Conservation (phyloP, 2,888 invertebrate species). For the Hemaris fuciformis region DNA sequence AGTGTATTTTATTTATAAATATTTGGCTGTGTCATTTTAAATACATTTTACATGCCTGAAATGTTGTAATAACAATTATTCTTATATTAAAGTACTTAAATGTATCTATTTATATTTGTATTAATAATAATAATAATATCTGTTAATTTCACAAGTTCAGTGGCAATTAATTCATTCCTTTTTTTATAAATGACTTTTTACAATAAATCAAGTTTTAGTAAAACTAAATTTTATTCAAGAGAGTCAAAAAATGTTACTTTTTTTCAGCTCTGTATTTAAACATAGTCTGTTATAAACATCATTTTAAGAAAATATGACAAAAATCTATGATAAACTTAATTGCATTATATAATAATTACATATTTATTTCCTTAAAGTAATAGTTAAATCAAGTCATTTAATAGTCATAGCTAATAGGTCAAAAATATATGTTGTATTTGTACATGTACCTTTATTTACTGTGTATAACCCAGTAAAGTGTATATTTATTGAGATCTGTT, state of each 20-base stretch:
- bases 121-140: too few relatives aligned
- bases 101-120: too few relatives aligned
- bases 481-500: background rate
- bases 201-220: too few relatives aligned
- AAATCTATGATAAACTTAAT: background rate
- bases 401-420: background rate
- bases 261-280: too few relatives aligned
- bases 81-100: background rate
- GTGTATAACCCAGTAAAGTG: background rate
- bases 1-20: background rate
- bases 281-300: background rate
- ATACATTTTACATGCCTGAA: background rate
- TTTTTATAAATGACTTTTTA: too few relatives aligned
- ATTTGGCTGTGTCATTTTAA: background rate
- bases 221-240: too few relatives aligned
- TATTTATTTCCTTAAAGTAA: background rate
- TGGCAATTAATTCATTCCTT: too few relatives aligned
- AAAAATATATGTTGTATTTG: background rate
- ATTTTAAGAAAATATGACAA: background rate
- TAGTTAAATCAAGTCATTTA: background rate
- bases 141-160: too few relatives aligned
- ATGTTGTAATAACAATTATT: background rate
- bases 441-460: background rate
- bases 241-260: too few relatives aligned
- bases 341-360: background rate